Evolutionary conservation across 2,888 invertebrate genomes (phyloP).

Genomic region (Amiota mariae): DNA sequence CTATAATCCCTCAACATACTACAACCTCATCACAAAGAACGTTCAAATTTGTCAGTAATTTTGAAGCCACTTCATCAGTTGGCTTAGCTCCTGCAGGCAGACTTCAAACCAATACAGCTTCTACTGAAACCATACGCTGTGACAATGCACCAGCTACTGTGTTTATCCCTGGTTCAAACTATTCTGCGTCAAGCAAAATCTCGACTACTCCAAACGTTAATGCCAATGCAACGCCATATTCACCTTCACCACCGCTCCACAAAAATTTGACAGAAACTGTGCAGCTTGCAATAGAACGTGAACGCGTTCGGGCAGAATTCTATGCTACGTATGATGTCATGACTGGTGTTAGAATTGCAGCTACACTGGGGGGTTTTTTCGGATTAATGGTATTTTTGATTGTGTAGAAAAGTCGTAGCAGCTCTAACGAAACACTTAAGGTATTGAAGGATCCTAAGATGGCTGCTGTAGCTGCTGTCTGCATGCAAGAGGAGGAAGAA

Average conservation of each 20-base stretch:
- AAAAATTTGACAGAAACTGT: conserved; percentile 66
- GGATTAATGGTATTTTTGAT: conserved; percentile 92
- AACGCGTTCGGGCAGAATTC: conserved; percentile 85
- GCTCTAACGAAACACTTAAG: conserved; percentile 82
- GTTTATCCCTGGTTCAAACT: conserved; percentile 48
- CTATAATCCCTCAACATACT: conserved; percentile 74
- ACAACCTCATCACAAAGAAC: conserved; percentile 56
- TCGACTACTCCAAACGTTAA: conserved; percentile 36
- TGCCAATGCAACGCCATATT: conserved; percentile 54
- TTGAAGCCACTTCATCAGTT: conserved; percentile 30
- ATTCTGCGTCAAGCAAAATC: conserved; percentile 13
- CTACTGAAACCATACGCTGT: conserved; percentile 42
- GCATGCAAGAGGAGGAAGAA: conserved; percentile 83
- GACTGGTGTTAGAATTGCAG: conserved; percentile 94
- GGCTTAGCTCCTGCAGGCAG: not conserved
- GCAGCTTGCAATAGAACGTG: conserved; percentile 76
- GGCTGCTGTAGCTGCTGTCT: conserved; percentile 85
- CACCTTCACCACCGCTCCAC: conserved; percentile 55
- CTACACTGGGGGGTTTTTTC: conserved; percentile 92
- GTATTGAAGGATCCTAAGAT: conserved; percentile 85
- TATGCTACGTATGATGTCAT: conserved; percentile 94
- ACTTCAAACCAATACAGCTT: conserved; percentile 39
- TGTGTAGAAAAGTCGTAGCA: conserved; percentile 90
- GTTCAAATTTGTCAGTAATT: conserved; percentile 38
- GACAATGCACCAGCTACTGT: conserved; percentile 37